Conservation (phyloP, 2,113 vertebrate genomes). For the Vombatus ursinus region DNA sequence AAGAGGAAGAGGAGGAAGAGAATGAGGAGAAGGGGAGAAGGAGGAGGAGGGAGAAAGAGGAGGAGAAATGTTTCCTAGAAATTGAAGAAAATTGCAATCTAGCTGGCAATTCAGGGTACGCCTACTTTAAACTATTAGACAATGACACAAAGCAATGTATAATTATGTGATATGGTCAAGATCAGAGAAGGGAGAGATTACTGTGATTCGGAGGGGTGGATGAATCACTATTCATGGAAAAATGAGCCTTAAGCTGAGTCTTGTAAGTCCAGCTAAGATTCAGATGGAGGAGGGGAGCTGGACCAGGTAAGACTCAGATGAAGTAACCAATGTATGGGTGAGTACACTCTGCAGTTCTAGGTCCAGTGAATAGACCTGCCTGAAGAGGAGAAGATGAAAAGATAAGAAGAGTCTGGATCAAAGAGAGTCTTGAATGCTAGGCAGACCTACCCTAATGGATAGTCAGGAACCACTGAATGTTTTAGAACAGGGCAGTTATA, state of each 20-base stretch:
- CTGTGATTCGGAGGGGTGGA: not conserved
- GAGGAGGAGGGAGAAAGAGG: too few relatives aligned
- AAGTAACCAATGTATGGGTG: not conserved
- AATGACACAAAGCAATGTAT: not conserved
- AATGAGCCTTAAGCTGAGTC: not conserved
- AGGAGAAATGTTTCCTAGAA: too few relatives aligned
- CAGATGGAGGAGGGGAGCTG: too few relatives aligned
- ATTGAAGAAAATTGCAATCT: too few relatives aligned
- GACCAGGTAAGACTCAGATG: too few relatives aligned
- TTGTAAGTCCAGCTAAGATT: not conserved
- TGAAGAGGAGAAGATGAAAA: too few relatives aligned
- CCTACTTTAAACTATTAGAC: too few relatives aligned
- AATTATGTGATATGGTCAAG: not conserved
- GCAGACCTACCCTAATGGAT: not conserved
- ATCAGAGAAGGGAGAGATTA: not conserved
- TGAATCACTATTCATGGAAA: not conserved
- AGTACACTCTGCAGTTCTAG: not conserved
- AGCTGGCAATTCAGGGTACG: too few relatives aligned
- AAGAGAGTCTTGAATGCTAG: not conserved
- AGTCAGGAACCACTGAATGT: not conserved
- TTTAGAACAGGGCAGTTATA: not conserved
- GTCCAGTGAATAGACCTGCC: not conserved
- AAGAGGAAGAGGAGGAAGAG: too few relatives aligned
- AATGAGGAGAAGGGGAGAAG: too few relatives aligned
- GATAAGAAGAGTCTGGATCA: not conserved